A percentile compares a stretch with the other conserved stretches of the same genome.
phyloP scores from a whole-genome alignment of 2,113 vertebrate species.

The Talpa occidentalis region DNA sequence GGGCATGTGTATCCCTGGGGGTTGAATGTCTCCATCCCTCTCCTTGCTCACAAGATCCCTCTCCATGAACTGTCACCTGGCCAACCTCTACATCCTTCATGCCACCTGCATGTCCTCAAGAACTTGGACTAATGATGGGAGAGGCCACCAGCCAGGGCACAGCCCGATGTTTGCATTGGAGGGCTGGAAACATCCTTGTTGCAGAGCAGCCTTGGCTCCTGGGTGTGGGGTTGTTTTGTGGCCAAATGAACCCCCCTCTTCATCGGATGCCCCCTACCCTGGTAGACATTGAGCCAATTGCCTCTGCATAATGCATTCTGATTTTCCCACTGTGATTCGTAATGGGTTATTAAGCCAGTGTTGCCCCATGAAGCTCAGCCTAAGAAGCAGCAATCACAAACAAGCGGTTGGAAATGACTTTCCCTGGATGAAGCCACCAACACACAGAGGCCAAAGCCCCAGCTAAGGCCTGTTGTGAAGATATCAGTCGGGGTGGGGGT shows the following conservation, averaged over 20 bases:
- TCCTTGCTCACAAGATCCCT: background rate
- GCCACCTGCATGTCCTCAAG: background rate
- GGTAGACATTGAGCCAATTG: background rate
- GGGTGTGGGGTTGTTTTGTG: constrained; percentile 22
- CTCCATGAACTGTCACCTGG: background rate
- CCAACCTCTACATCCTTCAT: background rate
- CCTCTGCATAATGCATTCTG: constrained; percentile 55
- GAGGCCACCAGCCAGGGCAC: background rate
- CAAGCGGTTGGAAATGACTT: constrained; percentile 61
- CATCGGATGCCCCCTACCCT: constrained; percentile 38
- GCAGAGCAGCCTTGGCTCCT: background rate
- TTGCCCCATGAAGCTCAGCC: constrained; percentile 62
- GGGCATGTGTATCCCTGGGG: background rate
- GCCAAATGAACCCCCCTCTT: constrained; percentile 51
- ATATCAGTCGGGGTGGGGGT: background rate
- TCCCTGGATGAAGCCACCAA: constrained; percentile 31
- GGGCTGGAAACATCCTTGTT: background rate
- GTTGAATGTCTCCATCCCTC: background rate
- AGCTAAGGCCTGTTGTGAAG: background rate
- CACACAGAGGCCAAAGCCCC: constrained; percentile 43
- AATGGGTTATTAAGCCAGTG: constrained; percentile 72
- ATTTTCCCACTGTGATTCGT: constrained; percentile 68
- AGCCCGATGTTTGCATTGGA: background rate
- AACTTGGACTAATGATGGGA: background rate
- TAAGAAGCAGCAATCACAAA: constrained; percentile 46